Conservation (phyloP, 1,140 invertebrate genomes). For the Teleopsis dalmanni region DNA sequence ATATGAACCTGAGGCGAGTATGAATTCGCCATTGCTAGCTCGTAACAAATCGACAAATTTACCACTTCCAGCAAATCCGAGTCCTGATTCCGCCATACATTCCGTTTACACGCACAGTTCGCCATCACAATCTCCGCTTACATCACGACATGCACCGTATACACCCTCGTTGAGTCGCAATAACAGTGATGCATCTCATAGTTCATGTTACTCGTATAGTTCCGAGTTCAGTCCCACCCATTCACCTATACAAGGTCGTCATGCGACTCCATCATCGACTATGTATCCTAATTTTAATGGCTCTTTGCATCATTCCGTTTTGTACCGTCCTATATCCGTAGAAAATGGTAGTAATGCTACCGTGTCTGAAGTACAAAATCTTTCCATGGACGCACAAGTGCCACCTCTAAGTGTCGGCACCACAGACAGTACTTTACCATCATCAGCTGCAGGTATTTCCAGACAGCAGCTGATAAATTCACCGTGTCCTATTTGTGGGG, state of each 20-base stretch:
- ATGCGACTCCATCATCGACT: constrained; percentile 23
- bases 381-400: constrained; percentile 26
- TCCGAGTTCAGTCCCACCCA: constrained; percentile 73
- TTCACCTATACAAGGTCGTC: constrained; percentile 68
- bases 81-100: constrained; percentile 78
- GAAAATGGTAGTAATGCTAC: constrained; percentile 16
- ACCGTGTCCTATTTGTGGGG: constrained; percentile 90
- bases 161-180: constrained; percentile 79
- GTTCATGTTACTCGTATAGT: constrained; percentile 69
- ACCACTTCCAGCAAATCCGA: constrained; percentile 57
- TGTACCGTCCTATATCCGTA: constrained; percentile 45
- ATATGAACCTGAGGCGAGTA: constrained; percentile 45
- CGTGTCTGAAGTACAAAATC: constrained; percentile 28
- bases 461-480: constrained; percentile 72
- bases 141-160: constrained; percentile 67
- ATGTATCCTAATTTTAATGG: constrained; percentile 41
- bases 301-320: constrained; percentile 48
- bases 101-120: constrained; percentile 72
- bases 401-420: background rate
- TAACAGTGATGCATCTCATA: constrained; percentile 84
- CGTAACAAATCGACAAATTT: constrained; percentile 36
- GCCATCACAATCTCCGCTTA: constrained; percentile 76
- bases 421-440: constrained; percentile 12
- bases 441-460: constrained; percentile 65
- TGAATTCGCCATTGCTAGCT: constrained; percentile 43